Conservation (phyloP, 2,113 vertebrate genomes). For the Centropus unirufus region DNA sequence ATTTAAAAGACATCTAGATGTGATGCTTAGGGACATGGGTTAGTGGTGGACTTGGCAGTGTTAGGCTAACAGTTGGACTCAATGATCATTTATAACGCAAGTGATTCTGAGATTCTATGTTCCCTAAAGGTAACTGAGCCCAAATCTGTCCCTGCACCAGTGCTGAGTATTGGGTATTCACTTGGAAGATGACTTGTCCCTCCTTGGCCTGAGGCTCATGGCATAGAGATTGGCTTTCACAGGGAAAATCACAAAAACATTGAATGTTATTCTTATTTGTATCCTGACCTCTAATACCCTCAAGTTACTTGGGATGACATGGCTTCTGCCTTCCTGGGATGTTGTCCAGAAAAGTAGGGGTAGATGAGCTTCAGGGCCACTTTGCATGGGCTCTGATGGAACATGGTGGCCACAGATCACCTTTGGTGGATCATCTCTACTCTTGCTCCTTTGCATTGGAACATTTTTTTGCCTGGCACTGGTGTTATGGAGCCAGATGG, state of each 20-base stretch:
- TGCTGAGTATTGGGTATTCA: neutral
- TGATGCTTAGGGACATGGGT: too few relatives aligned
- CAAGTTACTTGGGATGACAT: neutral
- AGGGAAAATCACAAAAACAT: neutral
- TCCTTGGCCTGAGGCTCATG: neutral
- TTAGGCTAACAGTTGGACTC: too few relatives aligned
- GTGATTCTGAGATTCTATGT: too few relatives aligned
- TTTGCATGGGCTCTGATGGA: neutral
- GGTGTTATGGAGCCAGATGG: neutral
- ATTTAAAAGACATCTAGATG: too few relatives aligned
- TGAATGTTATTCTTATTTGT: neutral
- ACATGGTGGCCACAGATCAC: neutral
- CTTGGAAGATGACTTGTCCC: neutral
- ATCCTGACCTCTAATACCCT: neutral
- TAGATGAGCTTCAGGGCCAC: neutral
- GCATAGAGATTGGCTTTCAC: neutral
- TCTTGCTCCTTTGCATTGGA: neutral
- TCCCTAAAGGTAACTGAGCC: neutral
- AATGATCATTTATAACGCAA: too few relatives aligned
- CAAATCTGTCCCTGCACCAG: neutral
- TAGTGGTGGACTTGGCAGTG: too few relatives aligned
- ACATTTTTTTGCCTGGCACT: rapidly evolving
- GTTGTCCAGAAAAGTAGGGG: neutral
- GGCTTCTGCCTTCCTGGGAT: neutral
- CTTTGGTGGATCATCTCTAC: neutral